These are phyloP conservation scores for Piaya cayana DNA, from an alignment of 2,113 vertebrate genomes.

Conservation along the genomic window DNA sequence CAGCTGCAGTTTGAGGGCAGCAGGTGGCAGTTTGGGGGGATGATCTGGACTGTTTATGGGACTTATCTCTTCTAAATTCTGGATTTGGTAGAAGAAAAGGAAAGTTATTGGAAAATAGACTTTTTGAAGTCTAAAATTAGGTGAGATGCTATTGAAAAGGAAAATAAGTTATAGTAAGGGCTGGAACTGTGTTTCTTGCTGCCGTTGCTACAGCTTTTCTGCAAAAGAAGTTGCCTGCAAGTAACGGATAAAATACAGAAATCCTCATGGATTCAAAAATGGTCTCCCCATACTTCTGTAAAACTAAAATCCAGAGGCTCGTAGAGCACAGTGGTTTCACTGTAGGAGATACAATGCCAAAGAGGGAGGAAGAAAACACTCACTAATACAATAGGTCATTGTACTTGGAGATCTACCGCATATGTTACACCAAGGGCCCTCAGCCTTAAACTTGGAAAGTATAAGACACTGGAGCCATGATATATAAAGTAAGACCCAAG, in stretches of 20 bases:
- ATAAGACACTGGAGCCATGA: constrained; percentile 63
- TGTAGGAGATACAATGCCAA: constrained; percentile 47
- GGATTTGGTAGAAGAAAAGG: background rate
- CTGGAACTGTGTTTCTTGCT: constrained; percentile 38
- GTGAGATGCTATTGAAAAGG: background rate
- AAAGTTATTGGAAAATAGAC: background rate
- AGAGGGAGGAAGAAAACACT: background rate
- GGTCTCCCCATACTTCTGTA: constrained; percentile 18
- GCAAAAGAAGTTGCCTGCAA: constrained; percentile 44
- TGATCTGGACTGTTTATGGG: background rate
- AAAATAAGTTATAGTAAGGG: constrained; percentile 37
- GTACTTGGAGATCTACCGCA: constrained; percentile 68
- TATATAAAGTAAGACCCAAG: constrained; percentile 74
- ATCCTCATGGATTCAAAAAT: constrained; percentile 19
- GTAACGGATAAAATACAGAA: constrained; percentile 46
- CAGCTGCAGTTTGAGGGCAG: background rate
- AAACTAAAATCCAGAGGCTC: constrained; percentile 29
- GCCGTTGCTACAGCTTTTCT: background rate
- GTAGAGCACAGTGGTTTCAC: constrained; percentile 52
- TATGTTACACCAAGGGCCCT: constrained; percentile 72
- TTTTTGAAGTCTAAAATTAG: background rate
- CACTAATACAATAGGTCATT: constrained; percentile 69
- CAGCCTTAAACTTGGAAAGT: constrained; percentile 65
- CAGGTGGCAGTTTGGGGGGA: constrained; percentile 3
- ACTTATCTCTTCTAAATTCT: background rate